phyloP scores from a whole-genome alignment of 2,113 vertebrate genomes.

The Dipodomys merriami region DNA sequence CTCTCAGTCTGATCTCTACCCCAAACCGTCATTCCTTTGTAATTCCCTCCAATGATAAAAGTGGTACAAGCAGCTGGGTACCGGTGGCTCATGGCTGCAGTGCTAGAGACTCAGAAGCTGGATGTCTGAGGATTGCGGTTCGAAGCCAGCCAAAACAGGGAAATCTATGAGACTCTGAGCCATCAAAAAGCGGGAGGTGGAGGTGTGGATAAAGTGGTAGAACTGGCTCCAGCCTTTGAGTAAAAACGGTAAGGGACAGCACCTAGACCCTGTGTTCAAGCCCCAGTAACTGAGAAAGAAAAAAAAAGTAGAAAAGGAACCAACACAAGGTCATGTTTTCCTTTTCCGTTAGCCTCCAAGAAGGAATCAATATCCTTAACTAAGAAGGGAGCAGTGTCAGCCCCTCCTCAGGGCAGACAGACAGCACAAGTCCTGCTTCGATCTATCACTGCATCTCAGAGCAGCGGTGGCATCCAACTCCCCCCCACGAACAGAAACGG shows the following conservation, averaged over 20 bases:
- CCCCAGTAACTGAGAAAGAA: too few relatives aligned
- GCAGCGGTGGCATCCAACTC: neutral
- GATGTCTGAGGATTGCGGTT: too few relatives aligned
- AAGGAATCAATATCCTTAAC: conserved; percentile 15
- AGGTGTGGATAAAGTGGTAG: too few relatives aligned
- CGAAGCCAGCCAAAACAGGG: too few relatives aligned
- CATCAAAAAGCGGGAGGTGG: too few relatives aligned
- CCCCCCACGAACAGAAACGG: conserved; percentile 48
- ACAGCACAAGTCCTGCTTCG: neutral
- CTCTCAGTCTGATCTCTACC: neutral
- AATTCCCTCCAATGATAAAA: neutral
- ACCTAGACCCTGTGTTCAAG: too few relatives aligned
- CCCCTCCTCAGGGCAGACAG: neutral
- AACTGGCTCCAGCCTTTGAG: too few relatives aligned
- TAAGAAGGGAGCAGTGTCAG: neutral
- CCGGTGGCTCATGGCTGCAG: too few relatives aligned
- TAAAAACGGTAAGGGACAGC: too few relatives aligned
- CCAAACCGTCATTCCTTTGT: neutral
- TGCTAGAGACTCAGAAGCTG: too few relatives aligned
- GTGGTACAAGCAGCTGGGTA: too few relatives aligned
- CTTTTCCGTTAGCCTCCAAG: neutral
- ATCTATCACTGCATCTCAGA: neutral
- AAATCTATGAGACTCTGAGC: too few relatives aligned
- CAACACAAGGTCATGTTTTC: neutral
- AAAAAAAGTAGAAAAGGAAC: neutral